Conservation (phyloP, 2,888 invertebrate species). For the Tridacna gigas region DNA sequence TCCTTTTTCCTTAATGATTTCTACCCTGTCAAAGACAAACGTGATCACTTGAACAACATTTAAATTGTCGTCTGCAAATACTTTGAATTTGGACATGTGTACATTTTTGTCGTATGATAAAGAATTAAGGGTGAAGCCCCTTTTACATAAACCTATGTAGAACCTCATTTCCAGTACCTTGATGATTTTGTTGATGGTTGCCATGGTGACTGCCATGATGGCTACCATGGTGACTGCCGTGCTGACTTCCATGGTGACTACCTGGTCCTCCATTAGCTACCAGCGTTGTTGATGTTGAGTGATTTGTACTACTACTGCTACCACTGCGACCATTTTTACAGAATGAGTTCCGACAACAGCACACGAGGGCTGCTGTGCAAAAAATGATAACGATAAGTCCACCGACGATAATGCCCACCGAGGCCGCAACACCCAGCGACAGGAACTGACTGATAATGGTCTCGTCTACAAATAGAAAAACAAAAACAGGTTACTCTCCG, state of each 20-base stretch:
- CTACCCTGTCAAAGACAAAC: too few species aligned
- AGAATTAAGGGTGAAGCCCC: too few species aligned
- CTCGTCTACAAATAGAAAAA: constrained; percentile 69
- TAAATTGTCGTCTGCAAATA: too few species aligned
- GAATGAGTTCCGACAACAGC: constrained; percentile 78
- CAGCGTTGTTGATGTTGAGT: constrained; percentile 52
- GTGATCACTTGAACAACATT: too few species aligned
- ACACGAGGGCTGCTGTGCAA: constrained; percentile 80
- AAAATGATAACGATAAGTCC: constrained; percentile 81
- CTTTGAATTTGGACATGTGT: too few species aligned
- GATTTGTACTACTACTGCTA: constrained; percentile 41
- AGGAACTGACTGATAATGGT: constrained; percentile 77
- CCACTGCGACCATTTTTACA: constrained; percentile 75
- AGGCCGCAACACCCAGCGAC: constrained; percentile 83
- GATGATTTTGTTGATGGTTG: constrained; percentile 39
- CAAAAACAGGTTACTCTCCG: too few species aligned
- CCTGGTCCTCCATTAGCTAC: constrained; percentile 71
- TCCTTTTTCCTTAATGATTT: too few species aligned
- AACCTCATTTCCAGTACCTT: constrained; percentile 4
- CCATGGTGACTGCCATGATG: constrained; percentile 48
- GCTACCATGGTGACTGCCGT: constrained; percentile 46
- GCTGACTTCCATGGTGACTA: constrained; percentile 58
- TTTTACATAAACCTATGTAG: not conserved
- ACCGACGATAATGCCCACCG: constrained; percentile 83
- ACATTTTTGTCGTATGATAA: too few species aligned